Conservation (phyloP, 2,797 vertebrate genomes). For the Orientallactaga sibirica region DNA sequence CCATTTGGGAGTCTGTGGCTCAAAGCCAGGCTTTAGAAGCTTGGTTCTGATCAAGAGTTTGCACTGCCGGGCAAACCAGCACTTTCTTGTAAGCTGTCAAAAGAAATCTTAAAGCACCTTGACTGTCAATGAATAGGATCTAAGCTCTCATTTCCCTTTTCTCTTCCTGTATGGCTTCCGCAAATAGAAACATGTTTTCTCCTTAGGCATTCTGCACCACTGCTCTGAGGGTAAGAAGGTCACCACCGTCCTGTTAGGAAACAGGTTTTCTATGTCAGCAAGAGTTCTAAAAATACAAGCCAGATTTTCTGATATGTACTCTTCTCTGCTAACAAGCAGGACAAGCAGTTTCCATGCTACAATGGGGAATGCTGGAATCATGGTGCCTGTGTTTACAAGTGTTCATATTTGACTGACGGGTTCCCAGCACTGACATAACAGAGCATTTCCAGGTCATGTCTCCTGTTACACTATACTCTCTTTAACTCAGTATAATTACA, state of each 20-base stretch:
- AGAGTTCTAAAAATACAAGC: constrained; percentile 76
- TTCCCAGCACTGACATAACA: background rate
- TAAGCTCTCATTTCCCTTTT: constrained; percentile 39
- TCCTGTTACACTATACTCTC: background rate
- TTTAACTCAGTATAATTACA: constrained; percentile 55
- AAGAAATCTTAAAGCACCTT: constrained; percentile 54
- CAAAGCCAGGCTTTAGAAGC: constrained; percentile 31
- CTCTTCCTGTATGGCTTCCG: constrained; percentile 56
- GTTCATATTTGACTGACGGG: background rate
- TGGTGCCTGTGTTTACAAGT: constrained; percentile 42
- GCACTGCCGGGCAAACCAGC: background rate
- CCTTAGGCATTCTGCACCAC: constrained; percentile 74
- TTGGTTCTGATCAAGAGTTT: constrained; percentile 19
- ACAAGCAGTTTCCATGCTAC: constrained; percentile 18
- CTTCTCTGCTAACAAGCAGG: constrained; percentile 69
- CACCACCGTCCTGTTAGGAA: constrained; percentile 71
- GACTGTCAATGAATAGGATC: constrained; percentile 29
- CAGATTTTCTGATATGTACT: constrained; percentile 71
- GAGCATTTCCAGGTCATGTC: background rate
- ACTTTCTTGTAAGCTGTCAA: constrained; percentile 62
- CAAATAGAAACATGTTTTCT: constrained; percentile 67
- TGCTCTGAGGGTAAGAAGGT: constrained; percentile 70
- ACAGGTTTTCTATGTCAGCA: constrained; percentile 78
- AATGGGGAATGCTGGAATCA: constrained; percentile 60
- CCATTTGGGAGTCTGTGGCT: constrained; percentile 51